Evolutionary conservation across 2,113 vertebrate species (phyloP).

Genomic region (Nycticryphes semicollaris): DNA sequence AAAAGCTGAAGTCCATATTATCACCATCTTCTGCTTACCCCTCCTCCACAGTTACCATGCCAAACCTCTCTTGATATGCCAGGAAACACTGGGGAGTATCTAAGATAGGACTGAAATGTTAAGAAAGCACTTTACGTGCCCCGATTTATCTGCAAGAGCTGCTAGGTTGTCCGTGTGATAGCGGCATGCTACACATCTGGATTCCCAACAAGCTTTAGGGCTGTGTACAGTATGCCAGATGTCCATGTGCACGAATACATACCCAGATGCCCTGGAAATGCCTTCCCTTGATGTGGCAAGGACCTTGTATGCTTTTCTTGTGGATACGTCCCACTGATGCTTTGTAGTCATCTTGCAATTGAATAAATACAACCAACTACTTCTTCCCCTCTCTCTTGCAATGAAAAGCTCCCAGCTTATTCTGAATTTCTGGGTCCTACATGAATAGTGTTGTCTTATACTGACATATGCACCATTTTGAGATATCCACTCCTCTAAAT

Average conservation of each 20-base stretch:
- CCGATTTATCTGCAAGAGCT: conserved; percentile 7
- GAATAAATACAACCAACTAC: background rate
- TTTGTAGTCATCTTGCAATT: background rate
- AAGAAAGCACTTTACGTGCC: conserved; percentile 3
- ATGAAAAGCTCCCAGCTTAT: background rate
- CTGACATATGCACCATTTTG: background rate
- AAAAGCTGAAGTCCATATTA: conserved; percentile 30
- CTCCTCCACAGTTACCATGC: conserved; percentile 20
- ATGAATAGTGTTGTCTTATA: background rate
- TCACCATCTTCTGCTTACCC: background rate
- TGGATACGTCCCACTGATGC: background rate
- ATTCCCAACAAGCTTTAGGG: background rate
- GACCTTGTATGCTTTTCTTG: background rate
- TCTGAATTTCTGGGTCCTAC: background rate
- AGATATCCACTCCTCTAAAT: background rate
- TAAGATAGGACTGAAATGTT: conserved; percentile 5
- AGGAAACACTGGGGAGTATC: conserved; percentile 53
- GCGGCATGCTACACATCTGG: background rate
- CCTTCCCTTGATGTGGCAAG: background rate
- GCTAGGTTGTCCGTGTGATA: background rate
- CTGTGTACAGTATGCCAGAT: background rate
- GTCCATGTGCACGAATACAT: background rate
- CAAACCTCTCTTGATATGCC: conserved; percentile 62
- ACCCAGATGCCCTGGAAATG: background rate
- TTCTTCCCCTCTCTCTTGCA: background rate